A percentile compares a stretch with the other conserved stretches of the same genome.
phyloP scores from a whole-genome alignment of 2,797 vertebrate species.

The Hydrophis major region DNA sequence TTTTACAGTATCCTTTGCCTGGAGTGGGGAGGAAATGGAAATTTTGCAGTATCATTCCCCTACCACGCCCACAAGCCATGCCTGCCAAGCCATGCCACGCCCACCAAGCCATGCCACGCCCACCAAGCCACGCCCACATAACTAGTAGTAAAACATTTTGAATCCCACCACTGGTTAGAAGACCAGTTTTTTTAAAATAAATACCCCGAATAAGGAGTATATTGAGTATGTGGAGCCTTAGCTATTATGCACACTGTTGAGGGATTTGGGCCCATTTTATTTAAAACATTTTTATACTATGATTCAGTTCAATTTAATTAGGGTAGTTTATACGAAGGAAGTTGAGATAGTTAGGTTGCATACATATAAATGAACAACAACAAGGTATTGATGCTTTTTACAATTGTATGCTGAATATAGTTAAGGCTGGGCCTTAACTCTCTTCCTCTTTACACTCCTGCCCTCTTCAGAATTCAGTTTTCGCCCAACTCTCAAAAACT shows the following conservation, averaged over 20 bases:
- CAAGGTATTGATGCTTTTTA: not conserved
- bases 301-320: not conserved
- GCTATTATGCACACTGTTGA: not conserved
- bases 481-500: too few relatives aligned
- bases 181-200: not conserved
- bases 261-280: not conserved
- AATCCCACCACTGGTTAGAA: not conserved
- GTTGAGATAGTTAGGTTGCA: not conserved
- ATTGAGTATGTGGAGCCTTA: not conserved
- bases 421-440: not conserved
- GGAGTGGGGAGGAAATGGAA: too few relatives aligned
- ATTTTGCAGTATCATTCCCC: too few relatives aligned
- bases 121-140: too few relatives aligned
- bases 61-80: too few relatives aligned
- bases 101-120: too few relatives aligned
- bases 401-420: not conserved
- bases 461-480: not conserved
- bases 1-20: too few relatives aligned
- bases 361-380: not conserved
- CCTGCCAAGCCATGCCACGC: too few relatives aligned
- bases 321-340: not conserved
- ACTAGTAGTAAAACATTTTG: too few relatives aligned
- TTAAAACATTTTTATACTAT: not conserved
- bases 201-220: too few relatives aligned
- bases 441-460: not conserved